These are phyloP conservation scores for Lasioglossum oenotherae DNA, from an alignment of 2,888 invertebrate genomes.

Conservation along the genomic window DNA sequence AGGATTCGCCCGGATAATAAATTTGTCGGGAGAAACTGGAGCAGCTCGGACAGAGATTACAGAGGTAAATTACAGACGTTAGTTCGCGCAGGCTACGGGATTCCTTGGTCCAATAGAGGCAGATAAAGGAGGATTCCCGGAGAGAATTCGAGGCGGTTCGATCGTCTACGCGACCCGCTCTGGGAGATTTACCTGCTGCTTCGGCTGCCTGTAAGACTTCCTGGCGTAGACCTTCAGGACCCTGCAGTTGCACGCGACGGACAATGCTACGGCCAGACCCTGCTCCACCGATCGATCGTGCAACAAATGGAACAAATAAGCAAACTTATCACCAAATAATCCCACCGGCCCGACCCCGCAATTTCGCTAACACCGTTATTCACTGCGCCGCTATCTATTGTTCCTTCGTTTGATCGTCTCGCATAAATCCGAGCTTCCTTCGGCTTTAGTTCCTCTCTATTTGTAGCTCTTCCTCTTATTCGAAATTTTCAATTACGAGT, in stretches of 20 bases:
- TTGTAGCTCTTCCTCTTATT: neutral
- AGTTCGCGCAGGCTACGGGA: neutral
- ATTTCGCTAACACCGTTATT: constrained; percentile 1
- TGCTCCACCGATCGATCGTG: constrained; percentile 74
- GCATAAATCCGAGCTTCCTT: neutral
- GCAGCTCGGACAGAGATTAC: constrained; percentile 8
- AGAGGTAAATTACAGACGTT: constrained; percentile 2
- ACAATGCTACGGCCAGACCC: constrained; percentile 87
- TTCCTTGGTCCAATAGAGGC: neutral
- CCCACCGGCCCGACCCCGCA: neutral
- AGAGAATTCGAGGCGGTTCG: constrained; percentile 21
- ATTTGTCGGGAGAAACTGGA: constrained; percentile 2
- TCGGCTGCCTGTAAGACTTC: constrained; percentile 80
- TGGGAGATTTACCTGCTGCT: constrained; percentile 78
- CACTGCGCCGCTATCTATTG: neutral
- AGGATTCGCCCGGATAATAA: neutral
- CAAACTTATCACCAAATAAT: constrained; percentile 10
- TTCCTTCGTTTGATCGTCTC: neutral
- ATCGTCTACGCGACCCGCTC: constrained; percentile 22
- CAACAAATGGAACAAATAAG: constrained; percentile 9
- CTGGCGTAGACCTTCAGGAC: constrained; percentile 82
- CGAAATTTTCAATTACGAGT: neutral
- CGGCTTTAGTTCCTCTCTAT: neutral
- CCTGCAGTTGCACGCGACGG: constrained; percentile 88
- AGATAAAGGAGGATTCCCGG: constrained; percentile 5